These are phyloP conservation scores for Porites evermanni DNA, from an alignment of 92 coral and sea anemone genomes.

Conservation along the genomic window DNA sequence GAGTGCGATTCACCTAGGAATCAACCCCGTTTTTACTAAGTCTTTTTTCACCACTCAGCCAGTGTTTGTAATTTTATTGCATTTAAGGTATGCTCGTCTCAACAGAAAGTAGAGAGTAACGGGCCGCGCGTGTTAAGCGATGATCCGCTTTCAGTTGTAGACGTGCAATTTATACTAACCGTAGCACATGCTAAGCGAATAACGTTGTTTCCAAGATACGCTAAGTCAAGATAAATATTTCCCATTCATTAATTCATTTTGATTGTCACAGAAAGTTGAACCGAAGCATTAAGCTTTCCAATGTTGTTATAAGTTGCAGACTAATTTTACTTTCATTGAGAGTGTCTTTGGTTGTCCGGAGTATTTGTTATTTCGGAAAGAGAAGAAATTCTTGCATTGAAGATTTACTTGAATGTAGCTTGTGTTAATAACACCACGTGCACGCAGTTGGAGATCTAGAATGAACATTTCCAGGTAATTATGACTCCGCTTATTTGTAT, in stretches of 20 bases:
- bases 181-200: neutral
- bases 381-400: neutral
- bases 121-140: no score
- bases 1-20: no score
- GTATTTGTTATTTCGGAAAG: neutral
- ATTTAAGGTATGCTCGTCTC: neutral
- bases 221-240: conserved; percentile 6
- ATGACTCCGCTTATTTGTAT: neutral
- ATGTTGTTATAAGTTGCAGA: neutral
- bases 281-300: neutral
- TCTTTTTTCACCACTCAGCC: neutral
- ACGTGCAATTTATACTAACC: neutral
- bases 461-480: neutral
- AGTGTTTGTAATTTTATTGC: no score
- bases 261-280: neutral
- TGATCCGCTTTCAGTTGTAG: neutral
- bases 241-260: neutral
- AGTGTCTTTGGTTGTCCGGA: neutral
- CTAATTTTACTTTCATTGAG: neutral
- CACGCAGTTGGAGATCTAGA: neutral
- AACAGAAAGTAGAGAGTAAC: no score
- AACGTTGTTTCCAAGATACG: conserved; percentile 25
- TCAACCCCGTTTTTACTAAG: neutral
- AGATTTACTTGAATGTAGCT: neutral
- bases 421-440: neutral